These are phyloP conservation scores for Heliothis virescens DNA, from an alignment of 1,140 invertebrate species.

Conservation along the genomic window DNA sequence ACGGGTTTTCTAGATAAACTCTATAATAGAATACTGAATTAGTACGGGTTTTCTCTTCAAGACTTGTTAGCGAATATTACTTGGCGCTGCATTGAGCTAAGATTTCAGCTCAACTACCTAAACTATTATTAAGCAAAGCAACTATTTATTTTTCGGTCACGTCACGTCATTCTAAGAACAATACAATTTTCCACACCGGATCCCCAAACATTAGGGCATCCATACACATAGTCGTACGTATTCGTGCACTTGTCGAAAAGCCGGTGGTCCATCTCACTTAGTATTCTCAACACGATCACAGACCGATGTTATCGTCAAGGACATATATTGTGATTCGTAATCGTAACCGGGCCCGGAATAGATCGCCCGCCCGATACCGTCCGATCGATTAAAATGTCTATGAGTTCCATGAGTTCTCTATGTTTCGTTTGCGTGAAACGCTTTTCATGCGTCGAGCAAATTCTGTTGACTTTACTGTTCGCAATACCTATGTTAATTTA, in stretches of 20 bases:
- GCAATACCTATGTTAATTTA: constrained; percentile 59
- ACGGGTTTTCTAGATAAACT: constrained; percentile 27
- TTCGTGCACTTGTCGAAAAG: constrained; percentile 55
- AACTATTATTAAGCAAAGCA: background rate
- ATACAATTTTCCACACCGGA: constrained; percentile 49
- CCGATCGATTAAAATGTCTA: constrained; percentile 74
- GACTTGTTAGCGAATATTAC: background rate
- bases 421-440: constrained; percentile 60
- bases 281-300: constrained; percentile 72
- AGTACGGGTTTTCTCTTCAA: background rate
- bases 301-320: constrained; percentile 79
- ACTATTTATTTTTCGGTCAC: constrained; percentile 1
- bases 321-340: constrained; percentile 78
- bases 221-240: constrained; percentile 51
- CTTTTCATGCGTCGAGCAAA: constrained; percentile 60
- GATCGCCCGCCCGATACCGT: constrained; percentile 73
- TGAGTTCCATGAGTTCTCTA: constrained; percentile 57
- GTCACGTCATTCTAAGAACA: constrained; percentile 38
- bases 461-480: constrained; percentile 57
- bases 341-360: constrained; percentile 74
- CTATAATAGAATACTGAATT: background rate
- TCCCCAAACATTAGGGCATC: constrained; percentile 45
- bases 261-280: constrained; percentile 76
- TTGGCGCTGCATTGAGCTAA: background rate
- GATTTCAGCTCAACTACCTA: background rate